Conservation (phyloP, 2,888 invertebrate species). For the Galerucella pusilla region DNA sequence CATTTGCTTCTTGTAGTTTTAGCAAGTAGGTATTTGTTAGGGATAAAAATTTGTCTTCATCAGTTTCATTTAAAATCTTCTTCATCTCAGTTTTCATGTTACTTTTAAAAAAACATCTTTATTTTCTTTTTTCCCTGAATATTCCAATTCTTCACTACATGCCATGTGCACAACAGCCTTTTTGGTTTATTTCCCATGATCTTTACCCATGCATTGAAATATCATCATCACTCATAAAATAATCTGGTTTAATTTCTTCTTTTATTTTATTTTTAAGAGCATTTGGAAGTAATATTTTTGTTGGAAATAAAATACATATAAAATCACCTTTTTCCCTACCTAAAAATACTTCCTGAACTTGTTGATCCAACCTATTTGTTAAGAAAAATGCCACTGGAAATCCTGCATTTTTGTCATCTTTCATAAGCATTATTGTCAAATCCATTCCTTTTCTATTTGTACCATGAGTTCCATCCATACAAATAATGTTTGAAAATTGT, state of each 20-base stretch:
- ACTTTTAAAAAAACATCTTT: constrained; percentile 32
- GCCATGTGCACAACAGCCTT: constrained; percentile 47
- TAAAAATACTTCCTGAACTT: constrained; percentile 43
- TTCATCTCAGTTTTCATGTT: constrained; percentile 42
- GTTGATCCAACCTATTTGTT: constrained; percentile 38
- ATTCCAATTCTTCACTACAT: constrained; percentile 39
- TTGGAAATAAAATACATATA: too few species aligned
- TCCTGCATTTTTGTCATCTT: constrained; percentile 43
- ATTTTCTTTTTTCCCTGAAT: constrained; percentile 38
- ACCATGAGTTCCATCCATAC: not conserved
- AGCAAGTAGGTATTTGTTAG: not conserved
- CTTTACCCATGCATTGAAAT: constrained; percentile 24
- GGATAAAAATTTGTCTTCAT: constrained; percentile 9
- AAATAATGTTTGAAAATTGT: not conserved
- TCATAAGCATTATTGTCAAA: constrained; percentile 29
- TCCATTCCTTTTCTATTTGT: constrained; percentile 3
- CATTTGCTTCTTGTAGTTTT: constrained; percentile 42
- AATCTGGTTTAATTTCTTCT: constrained; percentile 31
- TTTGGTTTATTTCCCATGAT: constrained; percentile 39
- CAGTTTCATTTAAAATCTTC: constrained; percentile 42
- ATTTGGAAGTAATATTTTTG: constrained; percentile 39
- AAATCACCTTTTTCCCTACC: not conserved
- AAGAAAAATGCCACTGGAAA: constrained; percentile 42
- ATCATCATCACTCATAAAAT: constrained; percentile 44
- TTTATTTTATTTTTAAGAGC: constrained; percentile 38